Evolutionary conservation across 2,888 invertebrate species (phyloP), one percentile per base, ranked within the genome.

Genomic region (Parascotia fuliginaria): DNA sequence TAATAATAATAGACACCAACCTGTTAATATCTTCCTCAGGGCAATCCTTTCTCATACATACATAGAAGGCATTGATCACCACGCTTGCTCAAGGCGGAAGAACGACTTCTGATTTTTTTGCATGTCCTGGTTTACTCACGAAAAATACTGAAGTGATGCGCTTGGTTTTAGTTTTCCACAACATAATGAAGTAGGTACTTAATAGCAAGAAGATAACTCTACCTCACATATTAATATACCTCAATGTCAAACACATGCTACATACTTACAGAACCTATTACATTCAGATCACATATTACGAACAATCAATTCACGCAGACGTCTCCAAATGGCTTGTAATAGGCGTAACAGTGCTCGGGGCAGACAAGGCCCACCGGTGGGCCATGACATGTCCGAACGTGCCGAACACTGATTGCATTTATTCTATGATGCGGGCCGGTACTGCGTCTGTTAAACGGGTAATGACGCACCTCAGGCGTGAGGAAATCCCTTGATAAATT

Each of bases 321-420:
- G 46, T 66, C 58, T 68, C 62, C 61, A 54, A 59, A 72, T 71
- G 70, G 71, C 70, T 75, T 69, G 65, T 75, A 77, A 79, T 77
- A 64, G 75, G 56, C 70, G 60, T 66, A 60, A 65, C 64, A 61
- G 50, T 58, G 63, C 62, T 52, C 41, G 39, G 50, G 54, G 65
- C 55, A 42, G 54, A 60, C 60, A 62, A 15, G 51, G 55, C 59
- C 54, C 72, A 70, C 64, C 57, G 62, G 57, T 67, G 70, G 65
- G 59, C 56, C 59, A 40, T 74, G 75, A 72, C 64, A 59, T 67
- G 70, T 71, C 61, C 52, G 70, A 54, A 78, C 80, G 79, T 78
- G 80, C 71, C 60, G 53, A 59, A 73, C 60, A 44, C 60, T 75
- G 76, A 79, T 79, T 78, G 78, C 79, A 73, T 79, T 79, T 79